These are phyloP conservation scores for Psophia crepitans DNA, from an alignment of 2,113 vertebrate species.

Conservation along the genomic window DNA sequence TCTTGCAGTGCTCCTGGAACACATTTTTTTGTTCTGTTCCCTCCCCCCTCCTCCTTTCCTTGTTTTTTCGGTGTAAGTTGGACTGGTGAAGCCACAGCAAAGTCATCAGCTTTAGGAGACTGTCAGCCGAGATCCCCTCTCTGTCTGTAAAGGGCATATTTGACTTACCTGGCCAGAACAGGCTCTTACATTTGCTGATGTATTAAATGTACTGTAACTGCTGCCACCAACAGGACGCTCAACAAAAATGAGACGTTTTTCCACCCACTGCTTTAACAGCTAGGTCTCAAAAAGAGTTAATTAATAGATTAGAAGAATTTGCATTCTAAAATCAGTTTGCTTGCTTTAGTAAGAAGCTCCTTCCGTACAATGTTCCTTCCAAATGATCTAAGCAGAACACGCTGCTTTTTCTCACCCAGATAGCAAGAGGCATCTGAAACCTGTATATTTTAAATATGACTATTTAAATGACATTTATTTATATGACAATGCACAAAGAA, in stretches of 20 bases:
- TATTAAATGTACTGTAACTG: not conserved
- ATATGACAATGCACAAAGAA: not conserved
- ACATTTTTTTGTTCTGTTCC: no score
- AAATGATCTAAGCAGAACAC: rapidly evolving
- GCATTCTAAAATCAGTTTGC: not conserved
- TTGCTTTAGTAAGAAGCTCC: not conserved
- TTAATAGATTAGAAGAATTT: not conserved
- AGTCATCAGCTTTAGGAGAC: not conserved
- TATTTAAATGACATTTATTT: no score
- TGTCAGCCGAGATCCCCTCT: not conserved
- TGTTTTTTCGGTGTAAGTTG: not conserved
- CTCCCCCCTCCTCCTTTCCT: not conserved
- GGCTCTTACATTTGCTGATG: not conserved
- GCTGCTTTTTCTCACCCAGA: not conserved
- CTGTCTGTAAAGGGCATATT: not conserved
- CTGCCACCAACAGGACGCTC: conserved; percentile 58
- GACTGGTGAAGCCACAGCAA: not conserved
- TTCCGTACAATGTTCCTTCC: not conserved
- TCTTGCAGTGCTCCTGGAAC: not conserved
- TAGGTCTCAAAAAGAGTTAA: not conserved
- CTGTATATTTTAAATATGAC: not conserved
- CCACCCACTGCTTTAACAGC: not conserved
- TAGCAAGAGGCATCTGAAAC: not conserved
- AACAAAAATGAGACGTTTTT: conserved; percentile 31
- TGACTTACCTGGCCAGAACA: not conserved